Conservation (phyloP, 2,888 invertebrate genomes). For the Hirtodrosophila trivittata region DNA sequence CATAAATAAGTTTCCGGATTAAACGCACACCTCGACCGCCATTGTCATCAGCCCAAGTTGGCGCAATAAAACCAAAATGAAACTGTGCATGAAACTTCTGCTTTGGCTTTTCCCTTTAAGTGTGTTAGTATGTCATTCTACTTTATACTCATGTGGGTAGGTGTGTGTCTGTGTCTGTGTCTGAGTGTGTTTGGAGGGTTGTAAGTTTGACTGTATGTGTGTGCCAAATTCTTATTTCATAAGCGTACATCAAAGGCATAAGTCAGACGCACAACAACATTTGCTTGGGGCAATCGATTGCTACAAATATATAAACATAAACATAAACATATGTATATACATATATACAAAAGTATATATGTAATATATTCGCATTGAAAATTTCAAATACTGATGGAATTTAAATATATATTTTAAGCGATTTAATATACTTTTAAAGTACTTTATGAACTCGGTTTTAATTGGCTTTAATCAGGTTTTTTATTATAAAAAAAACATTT, state of each 20-base stretch:
- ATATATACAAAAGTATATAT: no score
- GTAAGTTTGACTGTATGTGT: neutral
- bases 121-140: constrained; percentile 35
- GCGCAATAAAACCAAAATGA: constrained; percentile 71
- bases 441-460: no score
- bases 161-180: constrained; percentile 1
- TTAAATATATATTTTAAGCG: no score
- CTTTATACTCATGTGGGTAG: constrained; percentile 9
- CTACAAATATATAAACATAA: no score
- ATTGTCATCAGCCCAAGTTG: constrained; percentile 65
- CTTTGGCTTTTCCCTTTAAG: constrained; percentile 15
- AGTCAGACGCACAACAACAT: constrained; percentile 21
- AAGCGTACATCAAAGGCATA: constrained; percentile 34
- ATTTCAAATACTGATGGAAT: no score
- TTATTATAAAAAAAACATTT: no score
- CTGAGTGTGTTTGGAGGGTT: neutral
- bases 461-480: no score
- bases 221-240: constrained; percentile 26
- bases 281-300: constrained; percentile 9
- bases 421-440: no score
- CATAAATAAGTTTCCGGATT: constrained; percentile 79
- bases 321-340: neutral
- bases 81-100: constrained; percentile 56
- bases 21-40: constrained; percentile 60
- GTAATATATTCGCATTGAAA: no score